These are phyloP conservation scores for Pseudochirops cupreus DNA, from an alignment of 2,797 vertebrate species.

Conservation along the genomic window DNA sequence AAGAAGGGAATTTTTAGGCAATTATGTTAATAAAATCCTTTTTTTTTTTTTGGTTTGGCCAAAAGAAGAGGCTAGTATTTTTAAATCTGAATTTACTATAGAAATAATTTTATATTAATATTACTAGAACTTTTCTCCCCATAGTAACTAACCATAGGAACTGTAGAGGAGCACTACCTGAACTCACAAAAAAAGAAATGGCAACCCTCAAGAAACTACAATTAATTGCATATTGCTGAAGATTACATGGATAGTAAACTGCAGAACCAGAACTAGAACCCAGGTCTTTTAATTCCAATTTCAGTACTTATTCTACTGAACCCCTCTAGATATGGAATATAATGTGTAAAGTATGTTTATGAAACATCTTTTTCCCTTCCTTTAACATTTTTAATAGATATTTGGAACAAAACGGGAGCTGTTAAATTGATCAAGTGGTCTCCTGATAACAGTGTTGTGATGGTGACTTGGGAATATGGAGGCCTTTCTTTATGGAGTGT, in stretches of 20 bases:
- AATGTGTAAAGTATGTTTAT: neutral
- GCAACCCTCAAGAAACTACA: neutral
- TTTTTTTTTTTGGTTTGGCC: neutral
- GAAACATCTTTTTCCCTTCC: slow-evolving; percentile 64
- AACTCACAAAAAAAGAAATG: neutral
- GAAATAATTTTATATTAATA: slow-evolving; percentile 30
- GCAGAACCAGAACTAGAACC: neutral
- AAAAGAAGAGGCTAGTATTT: slow-evolving; percentile 16
- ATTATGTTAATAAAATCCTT: neutral
- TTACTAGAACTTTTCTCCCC: slow-evolving; percentile 22
- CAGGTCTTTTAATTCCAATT: slow-evolving; percentile 6
- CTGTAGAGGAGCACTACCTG: slow-evolving; percentile 15
- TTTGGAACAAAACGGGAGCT: slow-evolving; percentile 97
- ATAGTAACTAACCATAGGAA: slow-evolving; percentile 4
- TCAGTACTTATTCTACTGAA: neutral
- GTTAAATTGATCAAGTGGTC: slow-evolving; percentile 97
- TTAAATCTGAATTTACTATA: slow-evolving; percentile 29
- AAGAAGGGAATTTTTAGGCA: slow-evolving; percentile 24
- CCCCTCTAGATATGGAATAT: slow-evolving; percentile 8
- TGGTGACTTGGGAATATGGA: slow-evolving; percentile 97
- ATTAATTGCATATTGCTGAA: neutral
- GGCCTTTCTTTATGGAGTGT: slow-evolving; percentile 98
- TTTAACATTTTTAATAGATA: slow-evolving; percentile 87
- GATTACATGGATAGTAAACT: neutral
- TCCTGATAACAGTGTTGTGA: slow-evolving; percentile 96